Percentiles rank a stretch among this genome's conserved stretches.
These are phyloP conservation scores for Coturnix japonica DNA, from an alignment of 2,113 vertebrate species.

Conservation along the genomic window DNA sequence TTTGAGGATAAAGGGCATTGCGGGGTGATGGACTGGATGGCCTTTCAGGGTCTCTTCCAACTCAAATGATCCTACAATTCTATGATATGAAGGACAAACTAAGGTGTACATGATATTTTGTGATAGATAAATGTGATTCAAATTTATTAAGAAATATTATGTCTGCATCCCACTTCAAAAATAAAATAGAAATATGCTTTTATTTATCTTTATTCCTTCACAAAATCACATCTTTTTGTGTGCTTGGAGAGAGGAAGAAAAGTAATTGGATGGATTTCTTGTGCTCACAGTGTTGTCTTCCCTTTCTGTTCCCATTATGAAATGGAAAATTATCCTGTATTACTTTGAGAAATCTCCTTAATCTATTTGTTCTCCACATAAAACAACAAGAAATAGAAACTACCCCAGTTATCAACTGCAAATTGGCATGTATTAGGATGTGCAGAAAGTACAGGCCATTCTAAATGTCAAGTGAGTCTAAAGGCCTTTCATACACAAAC, in stretches of 20 bases:
- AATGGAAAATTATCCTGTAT: neutral
- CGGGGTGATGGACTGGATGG: too few species aligned
- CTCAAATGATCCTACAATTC: too few species aligned
- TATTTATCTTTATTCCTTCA: neutral
- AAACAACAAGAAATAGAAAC: neutral
- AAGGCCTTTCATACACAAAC: neutral
- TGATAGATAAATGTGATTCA: rapidly evolving
- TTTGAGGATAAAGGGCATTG: neutral
- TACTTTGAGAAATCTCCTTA: neutral
- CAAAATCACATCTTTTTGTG: neutral
- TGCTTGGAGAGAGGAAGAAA: neutral
- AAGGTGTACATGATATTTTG: neutral
- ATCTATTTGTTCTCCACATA: neutral
- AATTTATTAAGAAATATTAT: neutral
- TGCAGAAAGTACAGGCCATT: rapidly evolving
- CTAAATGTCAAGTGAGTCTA: neutral
- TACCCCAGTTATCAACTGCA: neutral
- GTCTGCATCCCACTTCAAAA: neutral
- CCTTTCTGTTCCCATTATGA: neutral
- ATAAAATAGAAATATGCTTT: neutral
- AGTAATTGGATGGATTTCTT: neutral
- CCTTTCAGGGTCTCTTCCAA: too few species aligned
- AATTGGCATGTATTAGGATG: rapidly evolving
- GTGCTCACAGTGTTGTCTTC: neutral
- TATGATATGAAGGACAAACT: neutral